phyloP scores from a whole-genome alignment of 2,113 vertebrate species.

The Meriones unguiculatus region DNA sequence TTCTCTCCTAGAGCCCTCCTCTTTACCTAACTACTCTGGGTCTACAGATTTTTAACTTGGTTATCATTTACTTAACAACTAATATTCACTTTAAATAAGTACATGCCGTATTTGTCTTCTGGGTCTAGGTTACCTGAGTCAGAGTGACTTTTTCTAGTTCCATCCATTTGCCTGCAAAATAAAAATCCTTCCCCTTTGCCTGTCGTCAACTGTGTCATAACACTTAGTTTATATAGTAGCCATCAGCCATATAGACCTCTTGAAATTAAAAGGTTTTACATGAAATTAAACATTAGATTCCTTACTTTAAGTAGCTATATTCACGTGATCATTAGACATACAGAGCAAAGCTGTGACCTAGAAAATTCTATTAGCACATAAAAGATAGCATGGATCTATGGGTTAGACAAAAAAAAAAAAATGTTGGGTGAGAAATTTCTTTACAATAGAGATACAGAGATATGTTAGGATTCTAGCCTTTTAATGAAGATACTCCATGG shows the following conservation, averaged over 20 bases:
- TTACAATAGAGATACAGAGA: not conserved
- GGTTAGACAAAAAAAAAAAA: not conserved
- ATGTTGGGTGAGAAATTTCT: not conserved
- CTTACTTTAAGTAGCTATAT: not conserved
- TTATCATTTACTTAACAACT: not conserved
- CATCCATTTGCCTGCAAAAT: not conserved
- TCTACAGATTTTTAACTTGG: not conserved
- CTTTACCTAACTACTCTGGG: not conserved
- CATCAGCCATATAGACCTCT: not conserved
- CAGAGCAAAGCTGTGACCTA: accelerated
- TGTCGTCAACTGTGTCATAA: not conserved
- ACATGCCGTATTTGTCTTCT: not conserved
- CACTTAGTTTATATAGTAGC: not conserved
- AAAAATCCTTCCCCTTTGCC: not conserved
- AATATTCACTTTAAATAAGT: not conserved
- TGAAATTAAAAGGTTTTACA: slow-evolving; percentile 21
- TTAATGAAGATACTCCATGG: not conserved
- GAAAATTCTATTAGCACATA: accelerated
- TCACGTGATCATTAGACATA: not conserved
- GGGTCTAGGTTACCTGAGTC: not conserved
- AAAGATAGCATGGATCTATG: too few species aligned
- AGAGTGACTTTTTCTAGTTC: not conserved
- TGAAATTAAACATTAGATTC: not conserved
- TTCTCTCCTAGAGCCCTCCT: not conserved
- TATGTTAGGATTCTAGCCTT: not conserved